These are phyloP conservation scores for Conus canariensis DNA, from an alignment of 2,888 invertebrate species.

Conservation along the genomic window DNA sequence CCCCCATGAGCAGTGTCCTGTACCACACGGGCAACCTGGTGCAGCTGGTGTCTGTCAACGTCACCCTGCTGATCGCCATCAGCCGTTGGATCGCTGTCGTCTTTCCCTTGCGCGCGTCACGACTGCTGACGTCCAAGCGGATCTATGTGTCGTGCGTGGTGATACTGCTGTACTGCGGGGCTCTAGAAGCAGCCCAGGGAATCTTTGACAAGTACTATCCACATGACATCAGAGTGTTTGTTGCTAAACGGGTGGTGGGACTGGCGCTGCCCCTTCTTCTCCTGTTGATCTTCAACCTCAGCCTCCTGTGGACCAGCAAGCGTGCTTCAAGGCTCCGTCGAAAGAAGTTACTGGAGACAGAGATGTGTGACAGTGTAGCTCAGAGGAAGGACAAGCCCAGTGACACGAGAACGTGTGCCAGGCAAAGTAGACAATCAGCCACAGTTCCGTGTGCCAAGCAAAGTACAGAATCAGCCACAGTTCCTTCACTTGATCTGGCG, in stretches of 20 bases:
- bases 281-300: slow-evolving; percentile 6
- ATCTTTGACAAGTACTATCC: background rate
- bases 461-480: background rate
- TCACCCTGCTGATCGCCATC: slow-evolving; percentile 11
- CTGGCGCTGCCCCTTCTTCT: background rate
- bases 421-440: too few species aligned
- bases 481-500: background rate
- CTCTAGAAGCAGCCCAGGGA: background rate
- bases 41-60: background rate
- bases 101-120: background rate
- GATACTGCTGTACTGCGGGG: background rate
- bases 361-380: background rate
- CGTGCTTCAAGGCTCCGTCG: background rate
- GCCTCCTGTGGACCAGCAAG: background rate
- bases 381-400: background rate
- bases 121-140: background rate
- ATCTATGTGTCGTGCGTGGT: background rate
- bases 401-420: background rate
- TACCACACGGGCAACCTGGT: background rate
- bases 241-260: background rate
- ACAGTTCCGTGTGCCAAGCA: background rate
- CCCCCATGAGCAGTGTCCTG: background rate
- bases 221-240: background rate
- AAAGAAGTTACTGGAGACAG: background rate
- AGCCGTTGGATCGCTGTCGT: slow-evolving; percentile 4